Conservation (phyloP, 2,888 invertebrate genomes). For the Phlogophora meticulosa region DNA sequence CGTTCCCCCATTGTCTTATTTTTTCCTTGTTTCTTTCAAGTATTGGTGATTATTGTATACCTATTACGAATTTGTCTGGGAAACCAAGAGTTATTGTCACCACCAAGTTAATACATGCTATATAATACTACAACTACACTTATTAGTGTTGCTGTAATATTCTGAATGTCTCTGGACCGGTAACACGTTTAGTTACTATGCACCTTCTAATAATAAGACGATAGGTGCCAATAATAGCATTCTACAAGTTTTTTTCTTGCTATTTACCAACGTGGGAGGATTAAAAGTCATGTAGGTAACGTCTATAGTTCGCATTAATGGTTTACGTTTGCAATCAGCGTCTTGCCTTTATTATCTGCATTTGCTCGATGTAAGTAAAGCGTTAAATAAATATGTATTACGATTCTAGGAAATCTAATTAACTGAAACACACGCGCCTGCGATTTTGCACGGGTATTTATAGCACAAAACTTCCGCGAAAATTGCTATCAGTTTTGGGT, state of each 20-base stretch:
- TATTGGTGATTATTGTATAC: constrained; percentile 30
- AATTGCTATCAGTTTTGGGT: constrained; percentile 24
- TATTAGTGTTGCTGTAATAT: constrained; percentile 28
- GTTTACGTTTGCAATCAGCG: constrained; percentile 28
- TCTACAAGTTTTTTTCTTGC: constrained; percentile 40
- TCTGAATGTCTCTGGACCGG: constrained; percentile 27
- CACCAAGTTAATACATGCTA: constrained; percentile 23
- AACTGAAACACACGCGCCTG: constrained; percentile 16
- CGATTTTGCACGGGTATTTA: constrained; percentile 35
- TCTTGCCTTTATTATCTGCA: constrained; percentile 31
- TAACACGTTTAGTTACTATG: constrained; percentile 46
- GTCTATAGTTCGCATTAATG: constrained; percentile 17
- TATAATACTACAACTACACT: too few relatives aligned
- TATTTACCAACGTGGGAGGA: constrained; percentile 9
- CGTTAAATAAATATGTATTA: constrained; percentile 34
- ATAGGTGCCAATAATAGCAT: constrained; percentile 49
- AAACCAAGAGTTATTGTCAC: constrained; percentile 50
- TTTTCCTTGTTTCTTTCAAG: constrained; percentile 46
- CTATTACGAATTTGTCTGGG: constrained; percentile 20
- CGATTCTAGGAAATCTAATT: constrained; percentile 48
- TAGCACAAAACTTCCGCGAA: constrained; percentile 19
- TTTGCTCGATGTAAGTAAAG: constrained; percentile 19
- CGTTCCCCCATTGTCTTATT: constrained; percentile 63
- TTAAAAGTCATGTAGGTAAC: constrained; percentile 1
- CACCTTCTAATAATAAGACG: constrained; percentile 43